These are phyloP conservation scores for Onthophagus sagittarius DNA, from an alignment of 2,888 invertebrate species.

Conservation along the genomic window DNA sequence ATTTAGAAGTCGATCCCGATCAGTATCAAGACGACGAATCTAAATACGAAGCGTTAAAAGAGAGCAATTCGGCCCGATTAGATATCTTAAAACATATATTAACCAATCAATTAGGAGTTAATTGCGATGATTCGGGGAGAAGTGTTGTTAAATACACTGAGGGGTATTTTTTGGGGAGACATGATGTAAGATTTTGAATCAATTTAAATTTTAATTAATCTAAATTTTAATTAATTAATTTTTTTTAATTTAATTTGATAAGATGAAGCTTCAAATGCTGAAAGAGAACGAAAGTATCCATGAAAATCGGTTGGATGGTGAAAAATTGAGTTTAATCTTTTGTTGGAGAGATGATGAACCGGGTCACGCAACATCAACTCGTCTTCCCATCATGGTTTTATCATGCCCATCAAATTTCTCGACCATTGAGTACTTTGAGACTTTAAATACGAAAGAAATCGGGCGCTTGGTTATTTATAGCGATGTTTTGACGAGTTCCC, in stretches of 20 bases:
- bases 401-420: constrained; percentile 83
- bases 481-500: constrained; percentile 74
- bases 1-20: constrained; percentile 73
- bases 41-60: constrained; percentile 56
- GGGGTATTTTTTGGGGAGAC: constrained; percentile 76
- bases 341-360: constrained; percentile 63
- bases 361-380: constrained; percentile 54
- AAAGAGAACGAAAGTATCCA: constrained; percentile 49
- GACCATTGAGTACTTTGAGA: constrained; percentile 79
- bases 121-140: constrained; percentile 45
- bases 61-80: constrained; percentile 66
- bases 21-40: constrained; percentile 61
- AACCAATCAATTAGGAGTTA: constrained; percentile 64
- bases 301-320: constrained; percentile 54
- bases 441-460: constrained; percentile 65
- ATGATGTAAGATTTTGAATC: constrained; percentile 61
- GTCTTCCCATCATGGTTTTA: constrained; percentile 71
- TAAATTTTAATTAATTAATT: neutral
- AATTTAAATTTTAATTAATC: constrained; percentile 2
- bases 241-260: constrained; percentile 23
- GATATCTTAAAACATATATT: constrained; percentile 76
- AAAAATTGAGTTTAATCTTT: constrained; percentile 65
- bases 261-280: constrained; percentile 71
- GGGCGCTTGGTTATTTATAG: constrained; percentile 82
- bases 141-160: constrained; percentile 53